Percentiles rank a stretch among this genome's conserved stretches.
Evolutionary conservation across 92 coral and sea anemone species (phyloP).

Genomic region (Epizoanthus rinbou): DNA sequence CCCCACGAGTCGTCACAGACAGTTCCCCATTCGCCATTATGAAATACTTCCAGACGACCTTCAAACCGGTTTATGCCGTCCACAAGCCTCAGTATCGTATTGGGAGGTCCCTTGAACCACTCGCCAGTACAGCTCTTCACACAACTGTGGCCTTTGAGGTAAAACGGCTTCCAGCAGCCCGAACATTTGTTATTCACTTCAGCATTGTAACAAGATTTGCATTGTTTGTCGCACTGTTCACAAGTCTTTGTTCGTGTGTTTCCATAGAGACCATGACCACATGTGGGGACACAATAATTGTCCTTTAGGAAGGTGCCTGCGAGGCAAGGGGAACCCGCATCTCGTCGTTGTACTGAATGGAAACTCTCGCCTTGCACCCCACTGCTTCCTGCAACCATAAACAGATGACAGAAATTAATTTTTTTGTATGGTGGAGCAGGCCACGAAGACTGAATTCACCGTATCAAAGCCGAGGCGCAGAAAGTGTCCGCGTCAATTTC

Average conservation of each 20-base stretch:
- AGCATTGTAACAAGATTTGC: constrained; percentile 70
- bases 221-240: constrained; percentile 55
- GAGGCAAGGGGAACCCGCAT: constrained; percentile 36
- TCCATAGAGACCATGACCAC: constrained; percentile 79
- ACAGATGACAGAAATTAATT: too few relatives aligned
- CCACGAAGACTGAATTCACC: too few relatives aligned
- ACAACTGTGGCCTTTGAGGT: constrained; percentile 41
- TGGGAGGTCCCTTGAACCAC: constrained; percentile 60
- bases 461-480: too few relatives aligned
- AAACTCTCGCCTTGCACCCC: not conserved
- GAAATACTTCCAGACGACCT: constrained; percentile 82
- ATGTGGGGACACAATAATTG: constrained; percentile 54
- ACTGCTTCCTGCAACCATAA: too few relatives aligned
- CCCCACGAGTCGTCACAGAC: constrained; percentile 88
- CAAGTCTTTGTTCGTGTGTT: constrained; percentile 56
- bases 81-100: constrained; percentile 53
- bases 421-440: too few relatives aligned
- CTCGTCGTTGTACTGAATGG: constrained; percentile 17
- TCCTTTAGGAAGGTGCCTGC: constrained; percentile 60
- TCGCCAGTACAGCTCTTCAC: constrained; percentile 44
- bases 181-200: constrained; percentile 54
- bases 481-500: too few relatives aligned
- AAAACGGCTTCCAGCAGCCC: constrained; percentile 56
- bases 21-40: constrained; percentile 78
- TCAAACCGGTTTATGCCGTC: constrained; percentile 53